Evolutionary conservation across 2,888 invertebrate species (phyloP), one percentile per base, ranked within the genome.

Genomic region (Opisthograptis luteolata): DNA sequence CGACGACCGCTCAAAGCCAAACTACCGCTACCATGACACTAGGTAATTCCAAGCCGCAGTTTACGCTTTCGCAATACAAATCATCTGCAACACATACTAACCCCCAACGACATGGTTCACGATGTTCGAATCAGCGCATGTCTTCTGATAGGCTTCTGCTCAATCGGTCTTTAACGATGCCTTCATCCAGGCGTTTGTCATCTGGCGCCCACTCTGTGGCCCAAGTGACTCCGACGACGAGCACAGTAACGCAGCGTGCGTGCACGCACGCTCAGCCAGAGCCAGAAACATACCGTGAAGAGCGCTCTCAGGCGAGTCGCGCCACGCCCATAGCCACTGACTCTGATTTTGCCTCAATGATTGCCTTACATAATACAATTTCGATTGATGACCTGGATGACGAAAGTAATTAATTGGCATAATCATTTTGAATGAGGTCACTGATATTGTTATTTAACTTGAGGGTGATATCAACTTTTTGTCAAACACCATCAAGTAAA

Each of bases 141-240:
- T 27, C 39, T 3, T 5, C 40, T 12, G 58, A 59, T 9, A 40
- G 36, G 1, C 22, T 54, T 0, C 25, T 59, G 7, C 25, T 53
- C 4, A 53, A 53, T 9, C 57, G 59, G 2, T 40, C 61, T 4
- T 34, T 53, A 2, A 45, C 56, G 22, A 37, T 43, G 5, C 40
- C 51, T 8, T 32, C 58, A 6, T 31, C 56, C 2, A 53, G 55
- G 2, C 55, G 40, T 2, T 5, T 12, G 12, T 4, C n/a, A n/a
- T 3, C 17, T 3, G 8, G 6, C 8, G 1, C 20, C 7, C 32
- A 19, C 1, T 2, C 1, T 7, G 34, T 12, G 8, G 2, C 4
- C 13, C 34, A 34, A 9, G 8, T 1, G 2, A 8, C 34, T 8
- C 12, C 19, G 12, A 30, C 13, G 1, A 19, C 30, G 20, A 12